Conservation (phyloP, 2,797 vertebrate species). For the Taenioides sp. region DNA sequence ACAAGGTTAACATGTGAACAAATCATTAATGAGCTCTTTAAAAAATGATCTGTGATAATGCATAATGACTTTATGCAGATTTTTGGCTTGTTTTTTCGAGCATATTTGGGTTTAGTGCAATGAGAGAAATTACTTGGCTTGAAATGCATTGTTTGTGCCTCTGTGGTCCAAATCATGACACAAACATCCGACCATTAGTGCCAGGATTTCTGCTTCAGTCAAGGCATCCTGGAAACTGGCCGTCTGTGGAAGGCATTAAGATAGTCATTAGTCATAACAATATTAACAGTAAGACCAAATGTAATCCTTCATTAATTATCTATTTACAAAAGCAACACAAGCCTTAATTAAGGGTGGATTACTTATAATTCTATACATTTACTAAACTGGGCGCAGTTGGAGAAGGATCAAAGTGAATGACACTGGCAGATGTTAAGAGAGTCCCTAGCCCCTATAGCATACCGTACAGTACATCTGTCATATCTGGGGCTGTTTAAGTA, state of each 20-base stretch:
- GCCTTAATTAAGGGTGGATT: neutral
- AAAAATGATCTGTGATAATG: neutral
- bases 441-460: neutral
- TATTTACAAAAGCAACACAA: slow-evolving; percentile 1
- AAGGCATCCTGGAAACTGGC: slow-evolving; percentile 78
- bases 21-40: neutral
- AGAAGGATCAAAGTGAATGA: neutral
- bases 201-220: slow-evolving; percentile 78
- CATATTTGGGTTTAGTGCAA: neutral
- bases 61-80: neutral
- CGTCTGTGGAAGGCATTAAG: slow-evolving; percentile 59
- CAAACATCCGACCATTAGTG: slow-evolving; percentile 82
- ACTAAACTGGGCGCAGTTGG: neutral
- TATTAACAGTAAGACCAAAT: neutral
- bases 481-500: neutral
- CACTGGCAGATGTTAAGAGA: neutral
- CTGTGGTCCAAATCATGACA: slow-evolving; percentile 83
- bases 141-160: slow-evolving; percentile 84
- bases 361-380: neutral
- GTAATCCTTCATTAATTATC: neutral
- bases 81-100: neutral
- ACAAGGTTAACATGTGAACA: neutral
- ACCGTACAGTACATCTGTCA: neutral
- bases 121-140: slow-evolving; percentile 76
- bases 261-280: neutral